Evolutionary conservation across 2,888 invertebrate genomes (phyloP).

Genomic region (Drosophila gaucha): DNA sequence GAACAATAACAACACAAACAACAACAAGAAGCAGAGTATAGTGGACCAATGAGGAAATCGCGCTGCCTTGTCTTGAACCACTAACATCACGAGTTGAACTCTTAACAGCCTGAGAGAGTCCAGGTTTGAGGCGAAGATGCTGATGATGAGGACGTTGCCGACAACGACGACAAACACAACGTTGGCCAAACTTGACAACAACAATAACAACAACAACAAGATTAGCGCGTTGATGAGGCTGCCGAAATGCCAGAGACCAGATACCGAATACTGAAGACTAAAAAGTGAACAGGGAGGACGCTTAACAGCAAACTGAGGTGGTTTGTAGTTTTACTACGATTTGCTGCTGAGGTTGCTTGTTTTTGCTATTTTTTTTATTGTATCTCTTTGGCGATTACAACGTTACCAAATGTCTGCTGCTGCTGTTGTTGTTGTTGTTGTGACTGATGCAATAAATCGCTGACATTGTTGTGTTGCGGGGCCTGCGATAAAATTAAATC

Average conservation of each 20-base stretch:
- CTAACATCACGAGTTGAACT: slow-evolving; percentile 83
- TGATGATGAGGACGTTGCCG: slow-evolving; percentile 67
- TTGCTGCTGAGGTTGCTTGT: slow-evolving; percentile 76
- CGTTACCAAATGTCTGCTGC: slow-evolving; percentile 56
- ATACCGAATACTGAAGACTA: slow-evolving; percentile 17
- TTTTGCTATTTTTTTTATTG: slow-evolving; percentile 45
- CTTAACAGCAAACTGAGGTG: slow-evolving; percentile 13
- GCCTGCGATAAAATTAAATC: slow-evolving; percentile 74
- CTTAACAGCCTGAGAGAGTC: slow-evolving; percentile 78
- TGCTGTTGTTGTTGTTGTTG: slow-evolving; percentile 25
- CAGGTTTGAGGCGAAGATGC: slow-evolving; percentile 52
- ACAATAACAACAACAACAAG: slow-evolving; percentile 54
- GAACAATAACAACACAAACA: slow-evolving; percentile 31
- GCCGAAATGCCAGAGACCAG: slow-evolving; percentile 57
- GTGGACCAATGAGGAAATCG: slow-evolving; percentile 76
- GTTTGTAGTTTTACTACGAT: slow-evolving; percentile 40
- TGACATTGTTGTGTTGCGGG: slow-evolving; percentile 55
- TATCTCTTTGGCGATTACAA: slow-evolving; percentile 63
- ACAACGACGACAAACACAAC: slow-evolving; percentile 40
- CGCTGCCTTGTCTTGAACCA: slow-evolving; percentile 75
- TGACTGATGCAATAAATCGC: slow-evolving; percentile 74
- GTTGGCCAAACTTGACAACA: slow-evolving; percentile 52
- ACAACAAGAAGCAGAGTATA: slow-evolving; percentile 43
- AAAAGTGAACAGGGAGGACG: slow-evolving; percentile 10
- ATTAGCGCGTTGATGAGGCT: slow-evolving; percentile 72